Base-by-base conservation (phyloP, 2,113 vertebrate species). In the Tylochromis polylepis region DNA sequence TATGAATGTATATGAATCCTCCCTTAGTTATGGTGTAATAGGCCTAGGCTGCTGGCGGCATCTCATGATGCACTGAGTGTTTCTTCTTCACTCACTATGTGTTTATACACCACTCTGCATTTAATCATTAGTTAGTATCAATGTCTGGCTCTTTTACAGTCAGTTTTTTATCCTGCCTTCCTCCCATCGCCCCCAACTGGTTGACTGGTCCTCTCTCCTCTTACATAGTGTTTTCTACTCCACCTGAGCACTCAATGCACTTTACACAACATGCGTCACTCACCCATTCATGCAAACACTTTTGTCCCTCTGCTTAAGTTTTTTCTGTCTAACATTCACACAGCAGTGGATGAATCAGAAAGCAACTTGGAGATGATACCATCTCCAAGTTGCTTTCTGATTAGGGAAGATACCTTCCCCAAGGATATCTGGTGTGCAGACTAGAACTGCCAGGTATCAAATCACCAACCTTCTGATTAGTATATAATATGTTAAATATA, bases 281-380 rank as follows among this genome's bases (percentile, higher is more conserved):
- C 31, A n/a, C 60, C 6, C 59, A 36, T 36, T 62, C 59, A 62
- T n/a, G 4, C 60, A 65, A 38, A 65, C 11, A 38, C 20, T 65
- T 65, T n/a, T 0, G 0, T 65, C 11, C 6, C 11, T 14, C 20
- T 0, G 20, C 11, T 65, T 65, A 65, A n/a, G n/a, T n/a, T n/a
- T n/a, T n/a, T n/a, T n/a, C n/a, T n/a, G n/a, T n/a, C n/a, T n/a
- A n/a, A n/a, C n/a, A n/a, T n/a, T n/a, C n/a, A n/a, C n/a, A n/a
- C n/a, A n/a, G n/a, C n/a, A n/a, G n/a, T n/a, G n/a, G n/a, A n/a
- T n/a, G n/a, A n/a, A n/a, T n/a, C n/a, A n/a, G n/a, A n/a, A n/a
- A n/a, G n/a, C n/a, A n/a, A n/a, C n/a, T n/a, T n/a, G n/a, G n/a
- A n/a, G n/a, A n/a, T n/a, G n/a, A n/a, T n/a, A n/a, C n/a, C n/a